Base-by-base conservation (phyloP, 2,113 vertebrate genomes). In the Notechis scutatus region DNA sequence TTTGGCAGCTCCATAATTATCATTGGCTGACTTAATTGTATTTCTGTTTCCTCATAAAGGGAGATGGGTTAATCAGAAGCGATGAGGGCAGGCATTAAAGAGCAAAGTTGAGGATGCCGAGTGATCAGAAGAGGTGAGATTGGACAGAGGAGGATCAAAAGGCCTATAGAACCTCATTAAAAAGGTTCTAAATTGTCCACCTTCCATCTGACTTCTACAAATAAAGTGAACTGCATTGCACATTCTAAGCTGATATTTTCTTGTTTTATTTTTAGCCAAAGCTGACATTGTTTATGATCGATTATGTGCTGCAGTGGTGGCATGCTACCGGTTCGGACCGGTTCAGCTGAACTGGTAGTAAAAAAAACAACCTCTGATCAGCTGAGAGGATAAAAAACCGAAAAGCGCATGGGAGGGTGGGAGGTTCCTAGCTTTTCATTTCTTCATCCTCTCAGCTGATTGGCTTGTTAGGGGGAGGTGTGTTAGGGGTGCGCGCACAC, bases 161-260 rank as follows among this genome's bases (percentile, higher is more conserved):
- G 88, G 54, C 85, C 42, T 20, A 26, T 7, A 5, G 90, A 94
- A 47, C 26, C n/a, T 95, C 87, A 95, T 91, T 92, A 93, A 95
- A 96, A 96, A 93, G 92, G 91, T 94, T 92, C 61, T 74, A 91
- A 91, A 81, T 89, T 74, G 55, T 81, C 64, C 74, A 59, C 56
- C 18, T 0, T 86, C 56, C 29, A 15, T 23, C 0, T 5, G 29
- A 95, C 61, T 90, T 21, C 6, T 4, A 64, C 54, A 15, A 91
- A 93, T 94, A 91, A 96, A 95, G 92, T 87, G 56, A 89, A 91
- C 92, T 94, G 86, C 87, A 96, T 89, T 91, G 92, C 26, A 94
- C 93, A 92, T 89, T 45, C 92, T 26, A 96, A 93, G 92, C 92
- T n/a, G 90, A 87, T 94, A 26, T 10, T 95, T 93, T 93, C 81